Percentiles rank a stretch among this genome's conserved stretches.
Conservation (phyloP, 1,140 invertebrate species). For the Branchinecta lindahli region DNA sequence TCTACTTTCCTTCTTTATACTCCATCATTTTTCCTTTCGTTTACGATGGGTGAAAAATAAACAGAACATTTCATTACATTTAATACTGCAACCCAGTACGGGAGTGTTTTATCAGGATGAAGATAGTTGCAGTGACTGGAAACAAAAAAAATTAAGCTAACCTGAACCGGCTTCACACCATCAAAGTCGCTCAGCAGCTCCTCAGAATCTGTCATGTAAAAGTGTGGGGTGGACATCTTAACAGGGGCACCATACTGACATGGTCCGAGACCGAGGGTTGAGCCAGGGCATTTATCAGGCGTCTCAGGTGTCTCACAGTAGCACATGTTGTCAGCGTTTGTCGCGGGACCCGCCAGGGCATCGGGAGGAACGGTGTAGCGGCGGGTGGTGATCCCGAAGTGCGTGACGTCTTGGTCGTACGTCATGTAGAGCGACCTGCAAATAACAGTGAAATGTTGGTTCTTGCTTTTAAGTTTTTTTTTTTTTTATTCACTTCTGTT, state of each 20-base stretch:
- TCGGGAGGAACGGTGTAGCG: background rate
- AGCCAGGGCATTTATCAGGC: background rate
- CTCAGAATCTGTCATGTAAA: background rate
- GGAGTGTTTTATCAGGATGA: background rate
- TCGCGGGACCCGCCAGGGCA: background rate
- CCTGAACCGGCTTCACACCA: background rate
- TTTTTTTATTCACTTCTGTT: too few species aligned
- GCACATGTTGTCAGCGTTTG: background rate
- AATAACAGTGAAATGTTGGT: background rate
- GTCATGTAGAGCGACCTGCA: background rate
- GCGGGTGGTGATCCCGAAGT: background rate
- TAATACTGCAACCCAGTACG: too few species aligned
- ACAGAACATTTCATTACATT: too few species aligned
- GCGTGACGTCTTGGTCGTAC: background rate
- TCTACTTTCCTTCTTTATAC: too few species aligned
- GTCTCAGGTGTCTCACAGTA: background rate
- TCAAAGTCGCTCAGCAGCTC: background rate
- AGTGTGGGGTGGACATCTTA: background rate
- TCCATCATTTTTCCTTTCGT: too few species aligned
- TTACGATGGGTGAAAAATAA: too few species aligned
- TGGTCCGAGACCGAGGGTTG: background rate
- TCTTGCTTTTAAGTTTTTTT: background rate
- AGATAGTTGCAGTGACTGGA: background rate
- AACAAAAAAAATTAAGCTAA: background rate
- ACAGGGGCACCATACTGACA: background rate